Conservation (phyloP, 2,797 vertebrate species). For the Apogon hyalosoma region DNA sequence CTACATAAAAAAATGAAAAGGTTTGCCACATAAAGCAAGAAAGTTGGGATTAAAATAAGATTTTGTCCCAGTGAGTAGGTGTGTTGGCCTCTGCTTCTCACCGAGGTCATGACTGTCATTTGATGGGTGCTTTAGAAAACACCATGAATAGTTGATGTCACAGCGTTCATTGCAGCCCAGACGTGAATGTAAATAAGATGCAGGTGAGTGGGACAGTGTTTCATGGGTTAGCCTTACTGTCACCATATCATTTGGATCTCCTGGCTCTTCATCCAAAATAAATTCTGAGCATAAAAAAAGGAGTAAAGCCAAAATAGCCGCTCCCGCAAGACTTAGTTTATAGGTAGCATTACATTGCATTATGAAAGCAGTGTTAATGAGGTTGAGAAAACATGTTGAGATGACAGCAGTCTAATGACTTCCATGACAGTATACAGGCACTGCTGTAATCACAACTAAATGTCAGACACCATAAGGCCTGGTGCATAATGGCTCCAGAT, state of each 20-base stretch:
- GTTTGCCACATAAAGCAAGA: background rate
- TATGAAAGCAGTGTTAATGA: constrained; percentile 76
- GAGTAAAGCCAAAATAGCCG: constrained; percentile 32
- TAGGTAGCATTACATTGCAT: constrained; percentile 47
- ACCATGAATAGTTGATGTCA: constrained; percentile 79
- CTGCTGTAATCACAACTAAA: constrained; percentile 85
- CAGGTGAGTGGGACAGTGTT: constrained; percentile 58
- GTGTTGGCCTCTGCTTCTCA: constrained; percentile 33
- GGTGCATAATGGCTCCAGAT: constrained; percentile 82
- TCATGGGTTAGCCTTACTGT: constrained; percentile 68
- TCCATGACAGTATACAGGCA: constrained; percentile 82
- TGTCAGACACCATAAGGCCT: constrained; percentile 86
- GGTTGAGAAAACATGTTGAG: constrained; percentile 81
- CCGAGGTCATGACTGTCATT: constrained; percentile 47
- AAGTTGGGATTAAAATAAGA: constrained; percentile 17
- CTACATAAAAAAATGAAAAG: background rate
- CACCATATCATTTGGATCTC: constrained; percentile 61
- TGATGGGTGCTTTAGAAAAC: constrained; percentile 67
- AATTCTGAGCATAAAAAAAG: constrained; percentile 3
- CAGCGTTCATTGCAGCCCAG: constrained; percentile 61
- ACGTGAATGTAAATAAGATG: constrained; percentile 77
- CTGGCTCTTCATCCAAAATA: constrained; percentile 9
- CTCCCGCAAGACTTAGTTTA: constrained; percentile 21
- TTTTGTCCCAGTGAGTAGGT: constrained; percentile 6
- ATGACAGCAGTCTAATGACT: constrained; percentile 86